Evolutionary conservation across 2,797 vertebrate species (phyloP).

Genomic region (Glyptemys insculpta): DNA sequence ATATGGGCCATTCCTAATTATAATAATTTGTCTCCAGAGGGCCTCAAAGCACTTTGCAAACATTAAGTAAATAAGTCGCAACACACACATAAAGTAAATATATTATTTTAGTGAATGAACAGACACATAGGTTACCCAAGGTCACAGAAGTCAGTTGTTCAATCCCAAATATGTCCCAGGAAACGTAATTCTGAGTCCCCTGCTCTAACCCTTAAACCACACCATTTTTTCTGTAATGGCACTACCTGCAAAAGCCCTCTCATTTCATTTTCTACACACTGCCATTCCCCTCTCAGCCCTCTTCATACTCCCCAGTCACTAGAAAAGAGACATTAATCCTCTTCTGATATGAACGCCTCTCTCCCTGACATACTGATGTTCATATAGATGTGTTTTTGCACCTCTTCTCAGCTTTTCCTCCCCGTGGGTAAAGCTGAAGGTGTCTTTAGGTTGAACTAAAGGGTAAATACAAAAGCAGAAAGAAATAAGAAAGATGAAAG

Average conservation of each 20-base stretch:
- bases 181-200: background rate
- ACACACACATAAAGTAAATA: background rate
- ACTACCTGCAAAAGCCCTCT: background rate
- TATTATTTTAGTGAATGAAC: background rate
- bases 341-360: background rate
- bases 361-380: conserved; percentile 1
- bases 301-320: background rate
- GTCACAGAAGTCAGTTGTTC: background rate
- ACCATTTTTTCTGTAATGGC: rapidly evolving
- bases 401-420: background rate
- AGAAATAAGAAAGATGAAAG: conserved; percentile 30
- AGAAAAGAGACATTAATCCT: background rate
- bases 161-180: background rate
- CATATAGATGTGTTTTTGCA: background rate
- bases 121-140: background rate
- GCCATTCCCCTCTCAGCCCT: background rate
- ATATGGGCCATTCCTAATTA: background rate
- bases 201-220: background rate
- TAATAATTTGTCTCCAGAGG: background rate
- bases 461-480: conserved; percentile 21
- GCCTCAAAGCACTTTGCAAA: conserved; percentile 15
- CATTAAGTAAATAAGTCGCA: background rate
- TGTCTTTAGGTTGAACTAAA: background rate
- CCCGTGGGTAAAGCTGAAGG: background rate
- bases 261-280: background rate